Percentiles rank a stretch among this genome's conserved stretches.
phyloP scores from a whole-genome alignment of 2,888 invertebrate species.

The Conus canariensis region DNA sequence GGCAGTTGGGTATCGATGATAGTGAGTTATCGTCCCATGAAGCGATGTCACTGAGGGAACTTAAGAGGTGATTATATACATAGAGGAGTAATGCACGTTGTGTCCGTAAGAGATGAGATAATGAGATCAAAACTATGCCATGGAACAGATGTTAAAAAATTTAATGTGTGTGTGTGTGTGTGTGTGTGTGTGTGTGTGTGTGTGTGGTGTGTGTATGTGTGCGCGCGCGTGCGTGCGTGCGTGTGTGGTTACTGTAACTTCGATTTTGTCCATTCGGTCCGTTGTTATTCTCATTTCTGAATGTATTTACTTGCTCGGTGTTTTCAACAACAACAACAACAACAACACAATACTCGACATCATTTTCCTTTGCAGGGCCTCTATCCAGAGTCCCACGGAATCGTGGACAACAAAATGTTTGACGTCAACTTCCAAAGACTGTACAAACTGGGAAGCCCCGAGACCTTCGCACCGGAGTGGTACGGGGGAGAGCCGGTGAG shows the following conservation, averaged over 20 bases:
- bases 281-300: no score
- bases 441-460: not conserved
- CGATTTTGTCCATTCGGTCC: no score
- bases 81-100: no score
- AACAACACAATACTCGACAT: no score
- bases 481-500: slow-evolving; percentile 70
- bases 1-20: no score
- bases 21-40: no score
- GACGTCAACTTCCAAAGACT: slow-evolving; percentile 64
- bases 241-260: not conserved
- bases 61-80: no score
- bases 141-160: not conserved
- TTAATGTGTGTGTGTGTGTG: not conserved
- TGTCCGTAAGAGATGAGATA: no score
- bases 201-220: not conserved
- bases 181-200: not conserved
- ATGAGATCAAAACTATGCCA: no score
- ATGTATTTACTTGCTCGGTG: no score
- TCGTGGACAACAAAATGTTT: slow-evolving; percentile 76
- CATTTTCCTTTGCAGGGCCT: slow-evolving; percentile 66
- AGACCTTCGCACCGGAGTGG: slow-evolving; percentile 58
- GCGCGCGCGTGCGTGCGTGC: not conserved
- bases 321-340: not conserved
- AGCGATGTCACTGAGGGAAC: no score
- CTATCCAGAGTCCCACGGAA: slow-evolving; percentile 78